Evolutionary conservation across 2,888 invertebrate species (phyloP).

Genomic region (Drosophila paracracens): DNA sequence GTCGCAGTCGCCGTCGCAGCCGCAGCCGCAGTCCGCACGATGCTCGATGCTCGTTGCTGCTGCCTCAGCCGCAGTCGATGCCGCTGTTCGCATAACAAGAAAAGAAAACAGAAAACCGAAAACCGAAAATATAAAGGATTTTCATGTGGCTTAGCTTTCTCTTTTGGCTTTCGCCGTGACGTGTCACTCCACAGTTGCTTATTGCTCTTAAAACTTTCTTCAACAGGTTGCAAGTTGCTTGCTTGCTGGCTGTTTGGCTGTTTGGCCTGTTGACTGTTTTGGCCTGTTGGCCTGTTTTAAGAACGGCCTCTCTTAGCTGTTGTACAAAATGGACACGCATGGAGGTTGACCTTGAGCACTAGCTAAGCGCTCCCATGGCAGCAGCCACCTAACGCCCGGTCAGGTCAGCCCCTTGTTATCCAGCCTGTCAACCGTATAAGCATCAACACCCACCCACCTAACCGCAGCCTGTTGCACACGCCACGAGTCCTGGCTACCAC

Average conservation of each 20-base stretch:
- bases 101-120: conserved; percentile 3
- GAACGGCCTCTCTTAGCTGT: conserved; percentile 24
- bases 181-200: conserved; percentile 42
- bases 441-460: neutral
- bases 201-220: conserved; percentile 63
- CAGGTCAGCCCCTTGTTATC: conserved; percentile 43
- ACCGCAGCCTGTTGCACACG: conserved; percentile 55
- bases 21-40: conserved; percentile 1
- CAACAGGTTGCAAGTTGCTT: conserved; percentile 67
- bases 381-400: conserved; percentile 43
- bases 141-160: conserved; percentile 67
- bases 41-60: conserved; percentile 9
- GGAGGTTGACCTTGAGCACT: conserved; percentile 64
- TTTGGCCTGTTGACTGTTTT: neutral
- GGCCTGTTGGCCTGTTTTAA: conserved; percentile 1
- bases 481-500: conserved; percentile 55
- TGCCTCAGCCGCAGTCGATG: conserved; percentile 10
- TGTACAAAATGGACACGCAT: conserved; percentile 26
- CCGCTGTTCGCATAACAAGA: conserved; percentile 15
- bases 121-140: conserved; percentile 51
- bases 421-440: conserved; percentile 29
- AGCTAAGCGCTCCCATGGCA: conserved; percentile 68
- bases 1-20: conserved; percentile 11
- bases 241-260: neutral
- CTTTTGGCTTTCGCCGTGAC: conserved; percentile 53